phyloP scores from a whole-genome alignment of 2,113 vertebrate species.

The Trogon surrucura region DNA sequence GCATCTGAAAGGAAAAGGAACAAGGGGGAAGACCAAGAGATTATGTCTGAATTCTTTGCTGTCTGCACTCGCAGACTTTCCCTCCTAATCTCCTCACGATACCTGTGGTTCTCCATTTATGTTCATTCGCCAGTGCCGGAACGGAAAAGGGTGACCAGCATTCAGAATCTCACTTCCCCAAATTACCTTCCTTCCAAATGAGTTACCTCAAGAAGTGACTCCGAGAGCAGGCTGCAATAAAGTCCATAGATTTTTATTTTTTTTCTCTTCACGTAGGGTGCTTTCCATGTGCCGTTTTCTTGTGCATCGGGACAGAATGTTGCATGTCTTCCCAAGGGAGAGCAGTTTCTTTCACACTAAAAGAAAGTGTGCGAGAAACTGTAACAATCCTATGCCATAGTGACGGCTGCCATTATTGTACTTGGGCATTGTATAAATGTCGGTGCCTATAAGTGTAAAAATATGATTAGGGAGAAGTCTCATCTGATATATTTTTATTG shows the following conservation, averaged over 20 bases:
- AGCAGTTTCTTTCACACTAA: not conserved
- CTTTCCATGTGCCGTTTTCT: not conserved
- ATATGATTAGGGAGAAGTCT: not conserved
- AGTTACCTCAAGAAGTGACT: not conserved
- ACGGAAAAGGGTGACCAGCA: not conserved
- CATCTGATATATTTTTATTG: not conserved
- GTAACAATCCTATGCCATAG: not conserved
- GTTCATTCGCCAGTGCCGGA: not conserved
- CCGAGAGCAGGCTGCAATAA: not conserved
- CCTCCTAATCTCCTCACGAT: not conserved
- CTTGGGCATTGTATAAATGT: not conserved
- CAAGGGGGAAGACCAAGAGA: not conserved
- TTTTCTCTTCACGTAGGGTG: not conserved
- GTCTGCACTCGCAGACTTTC: conserved; percentile 4
- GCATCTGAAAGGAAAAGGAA: conserved; percentile 45
- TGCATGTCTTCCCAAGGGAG: not conserved
- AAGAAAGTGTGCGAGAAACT: not conserved
- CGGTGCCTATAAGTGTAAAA: not conserved
- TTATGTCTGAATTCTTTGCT: conserved; percentile 52
- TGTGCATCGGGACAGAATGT: not conserved
- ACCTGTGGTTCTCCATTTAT: not conserved
- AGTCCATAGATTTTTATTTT: not conserved
- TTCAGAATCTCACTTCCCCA: not conserved
- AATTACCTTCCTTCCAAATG: not conserved
- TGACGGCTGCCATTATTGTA: not conserved